Base-by-base conservation (phyloP, 2,113 vertebrate genomes). In the Ochotona curzoniae region DNA sequence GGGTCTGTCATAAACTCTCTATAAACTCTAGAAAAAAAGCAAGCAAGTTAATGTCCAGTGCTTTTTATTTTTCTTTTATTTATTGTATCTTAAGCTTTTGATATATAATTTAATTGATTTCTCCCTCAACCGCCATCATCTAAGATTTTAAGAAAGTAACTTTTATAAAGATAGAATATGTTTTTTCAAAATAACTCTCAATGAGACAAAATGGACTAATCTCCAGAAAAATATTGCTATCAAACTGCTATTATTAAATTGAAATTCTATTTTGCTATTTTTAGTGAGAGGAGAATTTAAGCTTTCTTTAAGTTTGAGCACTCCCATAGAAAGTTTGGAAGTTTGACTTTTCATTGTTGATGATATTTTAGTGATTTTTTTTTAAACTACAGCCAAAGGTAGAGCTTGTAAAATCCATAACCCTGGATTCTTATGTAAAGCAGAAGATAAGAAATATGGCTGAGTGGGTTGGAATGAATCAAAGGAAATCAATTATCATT, bases 381-480 rank as follows among this genome's bases (percentile, higher is more conserved):
- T 95, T 84, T 92, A 63, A 64, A 96, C 64, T 71, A 74, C 5
- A 66, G 49, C 69, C 23, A 60, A 89, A 80, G 83, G 60, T 26
- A 81, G 87, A 80, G 44, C 15, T 23, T 91, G 44, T 89, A 93
- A 95, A 96, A 80, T 82, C 67, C 74, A 35, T 91, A 82, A 76
- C 5, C 0, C 32, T 21, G 93, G 90, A 93, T 89, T 79, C 82
- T 88, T 86, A 91, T 83, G 87, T 96, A 94, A 96, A 82, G 76
- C 83, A 96, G 60, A 95, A 89, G 79, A 93, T 96, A 79, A 90
- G 35, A 6, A 84, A 88, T 75, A 88, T 64, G 94, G 73, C 94
- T 93, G 87, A 90, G 49, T 94, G 71, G 86, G 76, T 97, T 85
- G 78, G 87, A 95, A 89, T 90, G 93, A 89, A 78, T 93, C 95